A percentile compares a stretch with the other conserved stretches of the same genome.
Conservation (phyloP, 2,113 vertebrate species). For the Aspidoscelis tigris region DNA sequence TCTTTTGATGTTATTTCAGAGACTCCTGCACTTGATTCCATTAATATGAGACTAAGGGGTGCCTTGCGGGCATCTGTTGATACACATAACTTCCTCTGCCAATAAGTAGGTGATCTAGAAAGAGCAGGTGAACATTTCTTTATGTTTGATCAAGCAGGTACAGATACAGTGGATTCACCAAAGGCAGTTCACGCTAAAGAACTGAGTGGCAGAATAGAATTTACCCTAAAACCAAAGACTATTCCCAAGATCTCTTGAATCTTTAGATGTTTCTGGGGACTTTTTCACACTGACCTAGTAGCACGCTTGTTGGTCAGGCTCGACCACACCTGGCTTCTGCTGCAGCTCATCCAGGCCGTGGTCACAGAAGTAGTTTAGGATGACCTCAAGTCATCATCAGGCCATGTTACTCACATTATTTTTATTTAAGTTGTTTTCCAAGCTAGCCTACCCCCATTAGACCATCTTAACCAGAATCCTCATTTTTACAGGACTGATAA, state of each 20-base stretch:
- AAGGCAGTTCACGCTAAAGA: background rate
- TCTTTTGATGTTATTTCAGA: constrained; percentile 26
- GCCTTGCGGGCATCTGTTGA: constrained; percentile 14
- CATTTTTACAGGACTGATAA: no score
- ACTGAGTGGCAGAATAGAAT: background rate
- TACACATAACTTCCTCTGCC: background rate
- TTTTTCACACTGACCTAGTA: background rate
- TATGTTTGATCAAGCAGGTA: background rate
- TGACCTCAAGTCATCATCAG: no score
- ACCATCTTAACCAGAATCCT: no score
- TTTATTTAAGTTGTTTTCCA: no score
- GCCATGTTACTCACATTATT: no score
- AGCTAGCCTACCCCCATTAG: no score
- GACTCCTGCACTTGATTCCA: constrained; percentile 3
- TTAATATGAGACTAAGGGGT: constrained; percentile 34
- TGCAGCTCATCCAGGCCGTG: no score
- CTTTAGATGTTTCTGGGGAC: no score
- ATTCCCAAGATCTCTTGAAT: background rate
- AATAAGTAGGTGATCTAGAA: constrained; percentile 47
- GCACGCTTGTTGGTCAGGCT: no score
- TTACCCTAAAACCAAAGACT: background rate
- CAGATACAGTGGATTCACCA: constrained; percentile 25
- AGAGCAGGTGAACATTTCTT: background rate
- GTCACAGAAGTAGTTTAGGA: no score
- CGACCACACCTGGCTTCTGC: no score